Evolutionary conservation across 2,113 vertebrate genomes (phyloP), one percentile per base, ranked within the genome.

Genomic region (Xiphophorus hellerii): DNA sequence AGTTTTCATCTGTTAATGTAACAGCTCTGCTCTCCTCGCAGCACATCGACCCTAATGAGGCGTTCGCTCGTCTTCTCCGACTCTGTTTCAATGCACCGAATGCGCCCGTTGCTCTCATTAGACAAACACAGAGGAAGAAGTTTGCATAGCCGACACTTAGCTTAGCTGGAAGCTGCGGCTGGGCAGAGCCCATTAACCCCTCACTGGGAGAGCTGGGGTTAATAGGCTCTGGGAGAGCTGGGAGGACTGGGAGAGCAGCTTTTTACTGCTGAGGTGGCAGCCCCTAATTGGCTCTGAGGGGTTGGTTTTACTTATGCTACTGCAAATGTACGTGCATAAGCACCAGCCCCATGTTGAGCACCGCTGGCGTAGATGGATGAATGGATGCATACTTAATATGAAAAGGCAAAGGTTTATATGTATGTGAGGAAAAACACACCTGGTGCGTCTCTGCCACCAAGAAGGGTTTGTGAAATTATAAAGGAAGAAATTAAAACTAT

Each of bases 181-280:
- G 58, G 82, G 73, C 68, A 54, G 68, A 70, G 73, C 69, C 80
- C 71, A 80, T 87, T 81, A 89, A 88, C 68, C 71, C 64, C 64
- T 60, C 63, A 63, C 80, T 69, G 73, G 35, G 35, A 37, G 35
- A 35, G 35, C 2, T 35, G 35, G 35, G 9, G 35, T 35, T 35
- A 35, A 35, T 35, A 10, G 35, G 35, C 35, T 35, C 35, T 35
- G 35, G 35, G 35, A 35, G 35, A 37, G 10, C 35, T 37, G 35
- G 35, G 35, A 37, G 35, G 62, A 64, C 69, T 84, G 76, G 76
- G 48, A 82, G 74, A 78, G 70, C 66, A 58, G 60, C 65, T 42
- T 28, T n/a, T 37, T 3, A 37, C 64, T 77, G 76, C 83, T 84
- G 80, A 84, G 35, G 35, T 63, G 75, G 73, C 73, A 76, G 14